Evolutionary conservation across 2,113 vertebrate genomes (phyloP), one percentile per base, ranked within the genome.

Genomic region (Tenrec ecaudatus): DNA sequence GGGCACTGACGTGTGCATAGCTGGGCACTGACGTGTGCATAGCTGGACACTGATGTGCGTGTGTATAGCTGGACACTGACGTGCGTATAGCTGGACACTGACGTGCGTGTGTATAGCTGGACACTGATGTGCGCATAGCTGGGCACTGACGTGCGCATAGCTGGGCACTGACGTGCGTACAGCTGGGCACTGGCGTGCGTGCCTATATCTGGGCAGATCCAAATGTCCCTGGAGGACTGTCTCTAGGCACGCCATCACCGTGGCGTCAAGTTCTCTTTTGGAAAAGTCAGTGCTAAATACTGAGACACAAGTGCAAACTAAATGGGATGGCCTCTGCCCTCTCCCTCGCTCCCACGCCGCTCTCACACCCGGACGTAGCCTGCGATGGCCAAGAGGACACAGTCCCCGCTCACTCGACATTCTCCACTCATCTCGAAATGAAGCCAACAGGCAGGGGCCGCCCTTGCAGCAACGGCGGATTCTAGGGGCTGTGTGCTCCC

Each of bases 351-450:
- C 47, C 64, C 22, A 66, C 23, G 9, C 7, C 12, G 60, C 14
- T 40, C 19, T 16, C 4, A 20, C 14, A 20, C 3, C 11, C 27
- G 31, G 64, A 53, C 25, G 64, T 0, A 2, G 0, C 1, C 22
- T 2, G 1, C 23, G 6, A 4, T 11, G 38, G 43, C 15, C 1
- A 0, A 0, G 0, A 8, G 22, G 60, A 19, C 60, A 31, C 23
- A 31, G 11, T 4, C 16, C 47, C 29, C 23, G 0, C 8, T 19
- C 40, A 66, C 38, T 15, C 38, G 27, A 14, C 73, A 31, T 0
- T 12, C 36, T 40, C 60, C 81, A 27, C 23, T 4, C 7, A 3
- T 19, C 80, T 60, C 58, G 33, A 76, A 88, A 60, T 68, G 47
- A 58, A 58, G 23, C 75, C 40, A 36, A 58, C 80, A 68, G 57